These are phyloP conservation scores for Papilio dardanus DNA, from an alignment of 1,140 invertebrate genomes.

Conservation along the genomic window DNA sequence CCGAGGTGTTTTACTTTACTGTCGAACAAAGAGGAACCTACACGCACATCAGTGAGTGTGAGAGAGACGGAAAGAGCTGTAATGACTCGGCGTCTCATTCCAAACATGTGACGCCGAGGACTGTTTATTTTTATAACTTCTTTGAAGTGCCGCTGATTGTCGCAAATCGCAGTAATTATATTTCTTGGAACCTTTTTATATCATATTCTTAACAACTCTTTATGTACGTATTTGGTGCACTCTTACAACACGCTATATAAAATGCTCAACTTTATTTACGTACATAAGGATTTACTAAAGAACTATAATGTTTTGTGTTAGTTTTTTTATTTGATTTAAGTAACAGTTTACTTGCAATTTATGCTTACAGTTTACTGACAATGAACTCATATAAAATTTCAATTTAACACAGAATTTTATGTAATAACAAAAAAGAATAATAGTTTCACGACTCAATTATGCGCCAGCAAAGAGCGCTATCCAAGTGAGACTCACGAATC, in stretches of 20 bases:
- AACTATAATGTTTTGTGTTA: too few species aligned
- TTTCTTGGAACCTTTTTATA: slow-evolving; percentile 39
- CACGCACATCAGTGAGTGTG: background rate
- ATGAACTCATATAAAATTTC: background rate
- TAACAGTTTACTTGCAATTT: too few species aligned
- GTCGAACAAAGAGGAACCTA: slow-evolving; percentile 4
- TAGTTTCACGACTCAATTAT: slow-evolving; percentile 2
- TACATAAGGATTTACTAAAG: too few species aligned
- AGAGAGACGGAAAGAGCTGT: slow-evolving; percentile 29
- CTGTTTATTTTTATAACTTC: slow-evolving; percentile 49
- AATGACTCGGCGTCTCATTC: slow-evolving; percentile 44
- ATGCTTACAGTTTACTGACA: too few species aligned
- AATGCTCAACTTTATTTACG: too few species aligned
- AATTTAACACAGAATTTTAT: background rate
- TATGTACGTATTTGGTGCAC: slow-evolving; percentile 2
- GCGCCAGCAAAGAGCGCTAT: background rate
- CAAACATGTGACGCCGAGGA: slow-evolving; percentile 43
- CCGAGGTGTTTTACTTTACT: slow-evolving; percentile 35
- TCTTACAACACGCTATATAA: background rate
- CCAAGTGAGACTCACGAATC: background rate
- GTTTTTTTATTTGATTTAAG: too few species aligned
- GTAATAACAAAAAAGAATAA: background rate
- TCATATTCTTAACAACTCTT: background rate
- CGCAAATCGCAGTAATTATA: slow-evolving; percentile 41
- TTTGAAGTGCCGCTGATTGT: slow-evolving; percentile 47